These are phyloP conservation scores for Amphiprion ocellaris DNA, from an alignment of 2,113 vertebrate genomes.

Conservation along the genomic window DNA sequence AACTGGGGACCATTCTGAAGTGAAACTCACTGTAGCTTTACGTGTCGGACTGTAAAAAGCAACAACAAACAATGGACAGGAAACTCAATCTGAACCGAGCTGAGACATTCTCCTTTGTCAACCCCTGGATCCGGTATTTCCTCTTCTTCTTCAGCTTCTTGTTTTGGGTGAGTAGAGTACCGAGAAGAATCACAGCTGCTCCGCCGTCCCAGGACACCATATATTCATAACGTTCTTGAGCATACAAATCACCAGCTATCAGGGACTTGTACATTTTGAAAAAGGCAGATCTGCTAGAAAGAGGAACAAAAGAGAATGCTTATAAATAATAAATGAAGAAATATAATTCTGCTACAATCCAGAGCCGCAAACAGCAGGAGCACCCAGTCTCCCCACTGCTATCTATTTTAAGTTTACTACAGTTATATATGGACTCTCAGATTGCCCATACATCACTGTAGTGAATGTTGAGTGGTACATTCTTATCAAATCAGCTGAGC, in stretches of 20 bases:
- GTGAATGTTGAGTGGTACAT: slow-evolving; percentile 13
- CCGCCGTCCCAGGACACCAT: neutral
- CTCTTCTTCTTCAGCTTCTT: slow-evolving; percentile 87
- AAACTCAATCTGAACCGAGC: slow-evolving; percentile 73
- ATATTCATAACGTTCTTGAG: slow-evolving; percentile 9
- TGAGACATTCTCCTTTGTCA: slow-evolving; percentile 83
- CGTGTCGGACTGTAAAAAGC: slow-evolving; percentile 1
- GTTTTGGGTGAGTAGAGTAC: slow-evolving; percentile 82
- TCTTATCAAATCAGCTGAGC: slow-evolving; percentile 35
- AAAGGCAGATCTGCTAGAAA: neutral
- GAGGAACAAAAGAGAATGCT: slow-evolving; percentile 2
- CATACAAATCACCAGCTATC: slow-evolving; percentile 27
- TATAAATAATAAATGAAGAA: slow-evolving; percentile 68
- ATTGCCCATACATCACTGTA: slow-evolving; percentile 54
- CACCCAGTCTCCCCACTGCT: slow-evolving; percentile 21
- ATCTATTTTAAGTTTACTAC: slow-evolving; percentile 50
- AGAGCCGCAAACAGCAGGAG: slow-evolving; percentile 23
- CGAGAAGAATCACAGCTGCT: slow-evolving; percentile 4
- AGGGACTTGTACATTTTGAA: neutral
- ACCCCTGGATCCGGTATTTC: slow-evolving; percentile 85
- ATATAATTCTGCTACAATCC: slow-evolving; percentile 38
- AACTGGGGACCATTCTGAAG: slow-evolving; percentile 37
- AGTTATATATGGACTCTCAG: slow-evolving; percentile 52
- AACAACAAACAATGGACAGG: slow-evolving; percentile 74
- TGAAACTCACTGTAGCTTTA: neutral